phyloP scores from a whole-genome alignment of 2,113 vertebrate species.

The Podilymbus podiceps region DNA sequence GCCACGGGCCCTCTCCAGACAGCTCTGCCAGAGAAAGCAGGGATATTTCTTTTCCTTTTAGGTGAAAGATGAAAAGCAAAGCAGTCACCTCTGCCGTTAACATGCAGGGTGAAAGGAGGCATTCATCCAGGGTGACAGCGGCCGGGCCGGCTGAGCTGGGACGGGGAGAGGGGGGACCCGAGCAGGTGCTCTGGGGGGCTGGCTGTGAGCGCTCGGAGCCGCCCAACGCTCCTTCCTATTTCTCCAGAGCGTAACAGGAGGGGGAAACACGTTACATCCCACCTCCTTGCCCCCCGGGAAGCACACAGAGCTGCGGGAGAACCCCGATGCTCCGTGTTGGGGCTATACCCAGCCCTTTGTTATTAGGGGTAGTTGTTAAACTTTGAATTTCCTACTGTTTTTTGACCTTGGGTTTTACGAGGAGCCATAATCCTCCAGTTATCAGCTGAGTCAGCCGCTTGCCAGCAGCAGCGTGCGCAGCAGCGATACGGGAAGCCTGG shows the following conservation, averaged over 20 bases:
- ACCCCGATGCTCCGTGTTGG: fast-evolving
- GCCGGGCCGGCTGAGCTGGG: not conserved
- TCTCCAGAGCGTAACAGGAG: not conserved
- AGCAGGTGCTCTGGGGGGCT: not conserved
- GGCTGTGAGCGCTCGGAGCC: not conserved
- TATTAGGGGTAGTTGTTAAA: not conserved
- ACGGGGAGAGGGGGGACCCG: not conserved
- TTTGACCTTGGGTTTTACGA: not conserved
- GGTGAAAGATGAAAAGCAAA: not conserved
- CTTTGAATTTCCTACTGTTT: not conserved
- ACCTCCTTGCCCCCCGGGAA: not conserved
- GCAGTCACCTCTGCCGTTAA: not conserved
- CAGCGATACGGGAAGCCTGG: not conserved
- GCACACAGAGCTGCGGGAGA: fast-evolving
- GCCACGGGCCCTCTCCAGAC: not conserved
- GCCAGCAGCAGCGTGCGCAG: not conserved
- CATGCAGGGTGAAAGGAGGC: not conserved
- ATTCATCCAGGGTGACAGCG: not conserved
- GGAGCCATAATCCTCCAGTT: not conserved
- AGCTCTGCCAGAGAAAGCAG: not conserved
- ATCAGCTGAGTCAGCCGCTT: not conserved
- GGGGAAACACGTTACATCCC: fast-evolving
- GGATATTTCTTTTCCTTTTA: not conserved
- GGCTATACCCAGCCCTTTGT: not conserved
- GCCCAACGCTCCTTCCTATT: not conserved